Evolutionary conservation across 2,797 vertebrate species (phyloP).

Genomic region (Megaceryle alcyon): DNA sequence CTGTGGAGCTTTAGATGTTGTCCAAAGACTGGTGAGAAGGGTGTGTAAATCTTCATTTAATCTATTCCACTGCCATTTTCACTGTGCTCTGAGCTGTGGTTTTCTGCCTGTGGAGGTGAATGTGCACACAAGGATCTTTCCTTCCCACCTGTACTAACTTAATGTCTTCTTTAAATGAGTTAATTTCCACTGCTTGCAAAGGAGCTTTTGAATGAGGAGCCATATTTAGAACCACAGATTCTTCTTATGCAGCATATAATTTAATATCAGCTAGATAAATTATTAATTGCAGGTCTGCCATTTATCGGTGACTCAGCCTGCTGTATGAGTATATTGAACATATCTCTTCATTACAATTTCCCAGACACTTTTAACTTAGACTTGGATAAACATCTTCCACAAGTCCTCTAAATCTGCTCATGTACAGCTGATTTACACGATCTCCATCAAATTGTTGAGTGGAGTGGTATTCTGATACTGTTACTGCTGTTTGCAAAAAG

Average conservation of each 20-base stretch:
- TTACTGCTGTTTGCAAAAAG: not conserved
- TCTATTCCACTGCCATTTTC: not conserved
- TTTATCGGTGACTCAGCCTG: slow-evolving; percentile 37
- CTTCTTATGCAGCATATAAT: slow-evolving; percentile 6
- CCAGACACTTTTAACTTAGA: slow-evolving; percentile 1
- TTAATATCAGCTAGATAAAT: slow-evolving; percentile 42
- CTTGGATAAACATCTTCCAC: not conserved
- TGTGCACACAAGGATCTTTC: not conserved
- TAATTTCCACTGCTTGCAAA: slow-evolving; percentile 8
- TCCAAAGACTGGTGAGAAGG: not conserved
- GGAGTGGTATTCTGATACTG: not conserved
- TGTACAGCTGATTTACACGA: not conserved
- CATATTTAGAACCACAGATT: not conserved
- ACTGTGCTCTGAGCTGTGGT: not conserved
- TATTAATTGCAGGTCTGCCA: slow-evolving; percentile 32
- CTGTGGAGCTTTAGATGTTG: not conserved
- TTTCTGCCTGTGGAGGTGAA: not conserved
- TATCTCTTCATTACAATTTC: slow-evolving; percentile 28
- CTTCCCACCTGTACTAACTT: not conserved
- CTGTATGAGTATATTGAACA: not conserved
- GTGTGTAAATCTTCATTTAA: not conserved
- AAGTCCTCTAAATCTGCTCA: not conserved
- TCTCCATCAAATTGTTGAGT: not conserved
- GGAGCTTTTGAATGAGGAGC: slow-evolving; percentile 23
- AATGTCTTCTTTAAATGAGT: not conserved